Evolutionary conservation across 2,888 invertebrate species (phyloP), one percentile per base, ranked within the genome.

Genomic region (Cheilosia urbana): DNA sequence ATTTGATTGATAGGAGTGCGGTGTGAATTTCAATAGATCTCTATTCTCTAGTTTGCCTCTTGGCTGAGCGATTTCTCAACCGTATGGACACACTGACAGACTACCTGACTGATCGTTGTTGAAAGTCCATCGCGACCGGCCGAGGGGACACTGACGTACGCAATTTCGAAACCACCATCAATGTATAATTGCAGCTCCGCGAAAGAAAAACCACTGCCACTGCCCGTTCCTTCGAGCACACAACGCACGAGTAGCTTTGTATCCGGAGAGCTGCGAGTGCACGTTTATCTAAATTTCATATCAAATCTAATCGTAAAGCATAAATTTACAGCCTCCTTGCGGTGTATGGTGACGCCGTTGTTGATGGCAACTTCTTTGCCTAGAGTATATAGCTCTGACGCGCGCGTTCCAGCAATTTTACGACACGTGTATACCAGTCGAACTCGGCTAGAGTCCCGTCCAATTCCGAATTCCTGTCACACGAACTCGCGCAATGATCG

Each of bases 401-500:
- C n/a, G 62, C 57, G 63, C 75, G 75, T 84, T 84, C 63, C 75
- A 84, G 80, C 51, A 84, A 84, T 84, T 84, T 76, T 66, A 76
- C 69, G 80, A 80, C 84, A 84, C 84, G 84, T 80, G 84, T 80
- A 80, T 21, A 21, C 27, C 34, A 15, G n/a, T 13, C 40, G 11
- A 77, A 42, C 42, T 30, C 11, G 34, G 21, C 42, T 19, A 47
- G 68, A 76, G 57, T 71, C 65, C 76, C 53, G 62, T 78, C 49
- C 69, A 57, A 85, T 85, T 77, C 76, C 58, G 63, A 85, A 85
- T 85, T 85, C 85, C 76, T 81, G 81, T 85, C 85, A 85, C 80
- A 85, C 60, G 62, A 72, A 62, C 65, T 30, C 66, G 60, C 60
- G 42, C 68, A 66, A 51, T 53, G 62, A 81, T 81, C 76, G 81